Evolutionary conservation across 2,113 vertebrate genomes (phyloP), one percentile per base, ranked within the genome.

Genomic region (Struthio camelus): DNA sequence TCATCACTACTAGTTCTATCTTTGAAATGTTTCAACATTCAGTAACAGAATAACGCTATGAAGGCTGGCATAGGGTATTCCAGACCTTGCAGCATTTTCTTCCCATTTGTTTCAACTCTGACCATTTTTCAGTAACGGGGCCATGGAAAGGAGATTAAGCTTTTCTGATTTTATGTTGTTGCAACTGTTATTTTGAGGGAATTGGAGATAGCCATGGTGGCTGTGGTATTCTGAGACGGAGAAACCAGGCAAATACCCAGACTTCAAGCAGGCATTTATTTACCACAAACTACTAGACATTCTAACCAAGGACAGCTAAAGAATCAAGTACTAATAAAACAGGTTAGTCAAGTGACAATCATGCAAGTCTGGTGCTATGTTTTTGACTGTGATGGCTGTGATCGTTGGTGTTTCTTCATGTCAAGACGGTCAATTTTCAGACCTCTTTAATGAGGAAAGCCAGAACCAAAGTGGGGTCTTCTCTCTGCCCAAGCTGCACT

Each of bases 321-420:
- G 85, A 79, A 82, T 18, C 12, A 67, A 76, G 23, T 8, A 11
- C 27, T 54, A 46, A 58, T 11, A 61, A 22, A 72, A 50, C 34
- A 53, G 23, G 12, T 24, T 11, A 71, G 27, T 36, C 56, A 54
- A 46, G 71, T 25, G 56, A 51, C 9, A 36, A 1, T 46, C 34
- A 14, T 1, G 1, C 40, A 6, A 30, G 28, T 62, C 23, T 6
- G 6, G 1, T 23, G 30, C 18, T 59, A 15, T n/a, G 14, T 2
- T 82, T 59, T 1, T 1, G 11, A 14, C 56, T 67, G 44, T 11
- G 46, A 0, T 12, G 42, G 30, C 27, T 87, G 84, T 24, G 44
- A 24, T n/a, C 22, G 84, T 71, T n/a, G 34, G 44, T 53, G 9
- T 46, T 82, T 79, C 14, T 36, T 66, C 12, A 75, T 50, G 23